These are phyloP conservation scores for Hemiscyllium ocellatum DNA, from an alignment of 2,113 vertebrate genomes.

Conservation along the genomic window DNA sequence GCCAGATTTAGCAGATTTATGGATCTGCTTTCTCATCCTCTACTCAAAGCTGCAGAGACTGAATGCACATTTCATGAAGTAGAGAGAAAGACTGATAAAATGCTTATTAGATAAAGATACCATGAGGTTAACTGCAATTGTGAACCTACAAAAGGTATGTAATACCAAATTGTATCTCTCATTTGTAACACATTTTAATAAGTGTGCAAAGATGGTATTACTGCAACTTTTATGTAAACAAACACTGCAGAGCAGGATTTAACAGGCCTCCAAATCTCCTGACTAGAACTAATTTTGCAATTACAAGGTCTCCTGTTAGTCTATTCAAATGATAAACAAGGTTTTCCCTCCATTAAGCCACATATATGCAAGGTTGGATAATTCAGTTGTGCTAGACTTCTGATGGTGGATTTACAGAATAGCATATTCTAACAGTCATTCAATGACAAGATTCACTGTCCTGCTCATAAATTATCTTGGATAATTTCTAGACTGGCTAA, in stretches of 20 bases:
- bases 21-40: background rate
- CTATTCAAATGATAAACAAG: background rate
- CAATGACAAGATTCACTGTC: background rate
- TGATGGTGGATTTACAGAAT: background rate
- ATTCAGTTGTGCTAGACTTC: background rate
- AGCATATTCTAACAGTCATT: background rate
- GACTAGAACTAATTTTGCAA: background rate
- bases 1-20: background rate
- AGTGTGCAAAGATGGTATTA: background rate
- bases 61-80: background rate
- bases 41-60: background rate
- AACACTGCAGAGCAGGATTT: background rate
- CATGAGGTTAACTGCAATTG: background rate
- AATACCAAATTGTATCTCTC: background rate
- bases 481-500: constrained; percentile 24
- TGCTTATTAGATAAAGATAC: background rate
- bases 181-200: background rate
- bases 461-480: background rate
- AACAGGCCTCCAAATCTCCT: background rate
- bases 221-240: background rate
- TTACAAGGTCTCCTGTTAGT: background rate
- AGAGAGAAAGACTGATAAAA: background rate
- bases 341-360: background rate
- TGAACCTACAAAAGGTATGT: background rate
- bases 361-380: background rate